A percentile compares a stretch with the other conserved stretches of the same genome.
Evolutionary conservation across 2,113 vertebrate genomes (phyloP).

Genomic region (Hassar affinis): DNA sequence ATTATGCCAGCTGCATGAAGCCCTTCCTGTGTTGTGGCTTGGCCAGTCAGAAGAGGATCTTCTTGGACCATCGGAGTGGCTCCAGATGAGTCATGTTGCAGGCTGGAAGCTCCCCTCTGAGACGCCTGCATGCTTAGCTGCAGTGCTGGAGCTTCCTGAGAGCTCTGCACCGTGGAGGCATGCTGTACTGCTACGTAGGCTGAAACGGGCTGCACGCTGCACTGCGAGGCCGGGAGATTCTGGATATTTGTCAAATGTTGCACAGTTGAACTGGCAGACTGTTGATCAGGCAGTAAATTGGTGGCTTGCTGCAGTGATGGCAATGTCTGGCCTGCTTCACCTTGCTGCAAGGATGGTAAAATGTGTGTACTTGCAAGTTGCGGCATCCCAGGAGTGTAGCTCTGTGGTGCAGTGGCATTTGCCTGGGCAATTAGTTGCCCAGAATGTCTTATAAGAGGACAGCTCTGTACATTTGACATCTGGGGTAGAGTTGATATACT

Average conservation of each 20-base stretch:
- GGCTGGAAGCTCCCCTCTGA: neutral
- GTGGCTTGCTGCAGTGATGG: neutral
- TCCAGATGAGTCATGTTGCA: neutral
- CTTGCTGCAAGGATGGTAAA: constrained; percentile 20
- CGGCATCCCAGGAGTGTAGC: constrained; percentile 41
- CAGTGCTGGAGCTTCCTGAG: constrained; percentile 43
- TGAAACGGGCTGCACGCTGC: constrained; percentile 57
- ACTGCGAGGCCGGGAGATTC: constrained; percentile 49
- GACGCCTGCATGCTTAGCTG: constrained; percentile 30
- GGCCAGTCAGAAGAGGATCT: neutral
- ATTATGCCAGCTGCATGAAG: neutral
- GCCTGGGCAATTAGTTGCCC: neutral
- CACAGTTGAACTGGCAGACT: neutral
- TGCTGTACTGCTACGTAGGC: constrained; percentile 20
- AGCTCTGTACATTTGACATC: neutral
- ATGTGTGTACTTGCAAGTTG: constrained; percentile 10
- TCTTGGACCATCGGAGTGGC: neutral
- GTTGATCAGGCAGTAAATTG: constrained; percentile 19
- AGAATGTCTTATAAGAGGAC: neutral
- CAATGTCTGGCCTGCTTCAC: constrained; percentile 14
- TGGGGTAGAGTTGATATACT: neutral
- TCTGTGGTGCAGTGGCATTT: constrained; percentile 32
- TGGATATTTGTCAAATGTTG: constrained; percentile 18
- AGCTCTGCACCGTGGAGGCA: constrained; percentile 43
- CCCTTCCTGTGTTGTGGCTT: neutral